A percentile compares a stretch with the other conserved stretches of the same genome.
phyloP scores from a whole-genome alignment of 2,797 vertebrate species.

The Micrastur ruficollis region DNA sequence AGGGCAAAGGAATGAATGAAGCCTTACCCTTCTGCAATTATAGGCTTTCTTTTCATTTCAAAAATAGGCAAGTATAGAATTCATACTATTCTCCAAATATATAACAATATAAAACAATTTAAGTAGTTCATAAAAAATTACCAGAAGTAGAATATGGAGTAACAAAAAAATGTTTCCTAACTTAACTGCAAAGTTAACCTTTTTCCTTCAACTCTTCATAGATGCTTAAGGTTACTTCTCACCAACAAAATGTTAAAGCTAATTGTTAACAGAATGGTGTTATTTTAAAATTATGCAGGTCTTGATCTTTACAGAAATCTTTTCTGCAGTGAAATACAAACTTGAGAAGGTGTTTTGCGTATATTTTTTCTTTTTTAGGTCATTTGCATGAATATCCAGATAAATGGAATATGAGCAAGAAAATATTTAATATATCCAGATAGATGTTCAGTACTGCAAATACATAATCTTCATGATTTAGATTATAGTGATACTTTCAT shows the following conservation, averaged over 20 bases:
- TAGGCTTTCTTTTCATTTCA: not conserved
- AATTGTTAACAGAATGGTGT: not conserved
- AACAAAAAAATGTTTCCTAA: not conserved
- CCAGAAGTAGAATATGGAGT: not conserved
- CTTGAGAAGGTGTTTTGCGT: not conserved
- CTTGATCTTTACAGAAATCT: not conserved
- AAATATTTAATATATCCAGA: constrained; percentile 80
- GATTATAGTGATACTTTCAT: constrained; percentile 74
- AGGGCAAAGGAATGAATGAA: not conserved
- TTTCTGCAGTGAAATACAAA: not conserved
- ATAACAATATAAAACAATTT: not conserved
- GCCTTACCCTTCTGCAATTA: not conserved
- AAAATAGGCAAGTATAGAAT: not conserved
- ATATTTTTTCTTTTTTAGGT: not conserved
- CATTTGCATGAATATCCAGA: constrained; percentile 40
- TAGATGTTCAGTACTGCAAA: constrained; percentile 85
- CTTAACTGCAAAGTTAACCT: not conserved
- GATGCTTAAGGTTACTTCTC: not conserved
- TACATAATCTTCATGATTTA: constrained; percentile 84
- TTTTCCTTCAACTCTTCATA: not conserved
- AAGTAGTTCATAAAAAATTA: not conserved
- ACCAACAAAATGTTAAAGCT: not conserved
- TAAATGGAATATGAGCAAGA: constrained; percentile 80
- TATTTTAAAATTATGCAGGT: not conserved
- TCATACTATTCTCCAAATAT: not conserved